Evolutionary conservation across 2,797 vertebrate genomes (phyloP), one percentile per base, ranked within the genome.

Genomic region (Tarsius wallacei): DNA sequence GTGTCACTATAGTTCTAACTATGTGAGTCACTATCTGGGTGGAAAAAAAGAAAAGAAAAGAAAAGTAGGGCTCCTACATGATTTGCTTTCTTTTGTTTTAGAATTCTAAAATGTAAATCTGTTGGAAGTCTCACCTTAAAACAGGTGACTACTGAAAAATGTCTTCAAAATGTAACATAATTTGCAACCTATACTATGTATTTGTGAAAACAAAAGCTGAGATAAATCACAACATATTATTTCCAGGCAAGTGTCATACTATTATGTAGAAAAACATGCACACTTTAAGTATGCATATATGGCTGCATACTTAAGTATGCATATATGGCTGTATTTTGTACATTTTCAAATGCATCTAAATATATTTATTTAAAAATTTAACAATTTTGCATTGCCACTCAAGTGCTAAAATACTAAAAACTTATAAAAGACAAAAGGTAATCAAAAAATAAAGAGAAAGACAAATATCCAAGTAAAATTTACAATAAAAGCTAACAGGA

Each of bases 131-230:
- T 83, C 33, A 89, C 42, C 64, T 68, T 63, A 59, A 84, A 97
- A 93, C 70, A 94, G 53, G 36, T 96, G 28, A 82, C 63, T 66
- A 83, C 8, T 80, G 49, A 87, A 96, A 95, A 92, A 28, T n/a
- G 42, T 53, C 71, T 91, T 71, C 59, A 94, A 73, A 64, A 81
- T 42, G 17, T 80, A 76, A 66, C 59, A 73, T 77, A 96, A 95
- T 70, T 78, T 31, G 10, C 42, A 96, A 59, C 21, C 49, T 6
- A 33, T 0, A 0, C 63, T 85, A 80, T 31, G 28, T 19, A 94
- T 5, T 22, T 7, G 19, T 70, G 49, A 96, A 98, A 98, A 97
- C 51, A 22, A 87, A 94, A 95, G 87, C 24, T 97, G 36, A 77
- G 70, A 77, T 51, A 66, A n/a, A 90, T 84, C 97, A 96, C 14